Conservation (phyloP, 2,113 vertebrate species). For the Sinocyclocheilus grahami region DNA sequence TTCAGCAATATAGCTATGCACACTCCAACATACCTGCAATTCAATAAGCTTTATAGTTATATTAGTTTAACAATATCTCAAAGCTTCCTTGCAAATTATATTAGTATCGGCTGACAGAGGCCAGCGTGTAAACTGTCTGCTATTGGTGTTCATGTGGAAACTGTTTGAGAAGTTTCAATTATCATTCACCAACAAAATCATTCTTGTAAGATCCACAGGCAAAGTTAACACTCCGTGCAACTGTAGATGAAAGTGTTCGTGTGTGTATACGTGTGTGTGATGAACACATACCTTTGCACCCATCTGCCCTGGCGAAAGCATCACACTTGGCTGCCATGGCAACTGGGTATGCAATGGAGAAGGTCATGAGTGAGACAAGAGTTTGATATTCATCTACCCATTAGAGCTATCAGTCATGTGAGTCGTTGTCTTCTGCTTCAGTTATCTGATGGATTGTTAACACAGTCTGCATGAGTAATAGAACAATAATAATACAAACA, state of each 20-base stretch:
- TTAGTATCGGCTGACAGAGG: not conserved
- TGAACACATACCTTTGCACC: slow-evolving; percentile 57
- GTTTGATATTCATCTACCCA: slow-evolving; percentile 65
- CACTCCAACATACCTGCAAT: not conserved
- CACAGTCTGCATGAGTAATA: not conserved
- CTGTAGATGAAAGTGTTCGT: slow-evolving; percentile 4
- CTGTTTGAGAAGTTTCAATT: not conserved
- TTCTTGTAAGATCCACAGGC: not conserved
- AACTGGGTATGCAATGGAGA: slow-evolving; percentile 67
- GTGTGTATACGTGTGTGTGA: slow-evolving; percentile 11
- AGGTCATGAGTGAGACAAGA: slow-evolving; percentile 71
- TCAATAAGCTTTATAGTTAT: not conserved
- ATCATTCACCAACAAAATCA: not conserved
- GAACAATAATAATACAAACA: not conserved
- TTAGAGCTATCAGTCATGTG: slow-evolving; percentile 64
- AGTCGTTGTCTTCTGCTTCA: slow-evolving; percentile 9
- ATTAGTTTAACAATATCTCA: not conserved
- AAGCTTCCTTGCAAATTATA: not conserved
- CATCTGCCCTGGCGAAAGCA: slow-evolving; percentile 73
- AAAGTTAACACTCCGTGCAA: not conserved
- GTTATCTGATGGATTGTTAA: slow-evolving; percentile 17
- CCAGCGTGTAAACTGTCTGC: not conserved
- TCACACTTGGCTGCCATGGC: slow-evolving; percentile 73
- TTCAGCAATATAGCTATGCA: not conserved
- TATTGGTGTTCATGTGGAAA: not conserved